Evolutionary conservation across 2,797 vertebrate species (phyloP), one percentile per base, ranked within the genome.

Genomic region (Sitta carolinensis): DNA sequence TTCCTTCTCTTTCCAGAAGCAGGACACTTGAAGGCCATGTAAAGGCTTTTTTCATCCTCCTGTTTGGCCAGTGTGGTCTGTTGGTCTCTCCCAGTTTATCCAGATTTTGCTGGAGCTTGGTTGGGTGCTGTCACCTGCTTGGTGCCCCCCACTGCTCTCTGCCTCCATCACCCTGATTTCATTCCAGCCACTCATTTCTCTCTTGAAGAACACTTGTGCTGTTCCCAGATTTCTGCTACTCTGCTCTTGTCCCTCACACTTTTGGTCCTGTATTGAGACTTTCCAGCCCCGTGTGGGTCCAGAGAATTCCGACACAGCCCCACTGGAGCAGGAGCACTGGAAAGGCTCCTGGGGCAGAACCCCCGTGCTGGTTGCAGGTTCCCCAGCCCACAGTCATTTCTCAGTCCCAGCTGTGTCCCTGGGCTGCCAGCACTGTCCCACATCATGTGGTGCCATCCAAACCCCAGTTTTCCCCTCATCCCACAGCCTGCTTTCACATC

Each of bases 21-120:
- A 8, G 7, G 25, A 2, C 16, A 8, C 47, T 20, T n/a, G 51
- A 57, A 57, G 76, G 38, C 19, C 22, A 0, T 2, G 0, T 2
- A 5, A 58, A 73, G n/a, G 17, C 5, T 3, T 74, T 21, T 9
- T 11, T 29, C 40, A 12, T 5, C 0, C 1, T 34, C 32, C 0
- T 1, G 2, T 23, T 62, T 52, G 58, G 25, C 70, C 67, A 75
- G 6, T 1, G 0, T 4, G 7, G 23, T 25, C 52, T 0, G 0
- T 5, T 3, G 18, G 9, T 34, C 45, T 42, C 69, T 17, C 23
- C 50, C 59, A 25, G n/a, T 12, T 79, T 14, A 13, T 36, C 25
- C 51, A 13, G 29, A 4, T 16, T 63, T 73, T 50, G 40, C 45
- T 27, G 1, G 19, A 26, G 36, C 22, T 45, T 19, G 2, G 79